These are phyloP conservation scores for Lycocerus yunnanus DNA, from an alignment of 2,888 invertebrate species.

Conservation along the genomic window DNA sequence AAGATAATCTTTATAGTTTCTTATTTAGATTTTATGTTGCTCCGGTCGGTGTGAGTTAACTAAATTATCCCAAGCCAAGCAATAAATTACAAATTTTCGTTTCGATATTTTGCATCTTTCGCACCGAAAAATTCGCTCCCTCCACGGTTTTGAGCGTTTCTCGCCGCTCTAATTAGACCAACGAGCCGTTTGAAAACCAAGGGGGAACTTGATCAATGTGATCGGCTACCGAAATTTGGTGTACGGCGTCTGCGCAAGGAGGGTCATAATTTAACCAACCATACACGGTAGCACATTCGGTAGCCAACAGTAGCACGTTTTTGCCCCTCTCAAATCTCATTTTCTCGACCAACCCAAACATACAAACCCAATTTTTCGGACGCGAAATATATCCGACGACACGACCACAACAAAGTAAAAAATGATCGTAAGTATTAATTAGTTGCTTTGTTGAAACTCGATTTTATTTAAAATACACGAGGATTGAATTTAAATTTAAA, in stretches of 20 bases:
- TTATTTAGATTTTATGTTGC: not conserved
- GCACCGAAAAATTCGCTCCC: not conserved
- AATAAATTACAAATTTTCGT: not conserved
- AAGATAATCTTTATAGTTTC: not conserved
- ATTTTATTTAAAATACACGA: slow-evolving; percentile 20
- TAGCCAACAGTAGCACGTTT: slow-evolving; percentile 37
- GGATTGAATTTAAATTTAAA: slow-evolving; percentile 37
- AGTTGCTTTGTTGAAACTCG: slow-evolving; percentile 3
- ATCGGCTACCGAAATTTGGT: slow-evolving; percentile 16
- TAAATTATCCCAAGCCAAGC: not conserved
- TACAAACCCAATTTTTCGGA: slow-evolving; percentile 5
- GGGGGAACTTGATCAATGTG: not conserved
- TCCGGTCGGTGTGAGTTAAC: not conserved
- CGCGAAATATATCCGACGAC: not conserved
- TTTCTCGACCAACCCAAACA: slow-evolving; percentile 16
- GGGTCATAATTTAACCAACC: slow-evolving; percentile 30
- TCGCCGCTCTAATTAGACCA: not conserved
- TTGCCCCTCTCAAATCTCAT: slow-evolving; percentile 29
- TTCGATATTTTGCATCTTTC: not conserved
- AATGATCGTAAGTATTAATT: not conserved
- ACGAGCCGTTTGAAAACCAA: not conserved
- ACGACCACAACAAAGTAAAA: not conserved
- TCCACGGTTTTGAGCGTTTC: not conserved
- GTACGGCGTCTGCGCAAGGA: slow-evolving; percentile 32
- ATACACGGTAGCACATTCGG: slow-evolving; percentile 34